phyloP scores from a whole-genome alignment of 2,888 invertebrate species.

The Brassicogethes aeneus region DNA sequence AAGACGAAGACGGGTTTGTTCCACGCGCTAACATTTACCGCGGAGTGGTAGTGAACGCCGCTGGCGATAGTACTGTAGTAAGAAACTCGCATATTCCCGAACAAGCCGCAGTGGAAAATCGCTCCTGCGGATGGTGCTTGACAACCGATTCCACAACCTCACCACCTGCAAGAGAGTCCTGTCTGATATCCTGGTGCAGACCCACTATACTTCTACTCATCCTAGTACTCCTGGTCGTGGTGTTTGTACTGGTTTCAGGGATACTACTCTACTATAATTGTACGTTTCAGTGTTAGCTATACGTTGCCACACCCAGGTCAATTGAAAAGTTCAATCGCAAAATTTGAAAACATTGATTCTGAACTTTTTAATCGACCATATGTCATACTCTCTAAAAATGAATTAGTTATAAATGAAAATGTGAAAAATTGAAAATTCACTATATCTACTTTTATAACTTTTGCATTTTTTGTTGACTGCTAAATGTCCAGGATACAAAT shows the following conservation, averaged over 20 bases:
- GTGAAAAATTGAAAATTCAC: too few species aligned
- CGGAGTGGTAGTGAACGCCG: constrained; percentile 37
- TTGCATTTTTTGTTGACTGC: too few species aligned
- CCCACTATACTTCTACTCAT: constrained; percentile 49
- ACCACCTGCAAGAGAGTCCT: constrained; percentile 33
- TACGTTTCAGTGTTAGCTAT: too few species aligned
- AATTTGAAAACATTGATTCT: too few species aligned
- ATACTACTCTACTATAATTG: constrained; percentile 53
- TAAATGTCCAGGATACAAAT: too few species aligned
- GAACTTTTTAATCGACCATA: too few species aligned
- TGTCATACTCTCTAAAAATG: too few species aligned
- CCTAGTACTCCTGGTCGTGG: constrained; percentile 47
- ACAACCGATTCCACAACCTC: constrained; percentile 22
- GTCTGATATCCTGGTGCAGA: constrained; percentile 46
- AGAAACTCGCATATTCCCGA: constrained; percentile 19
- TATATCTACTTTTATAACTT: too few species aligned
- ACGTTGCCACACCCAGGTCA: too few species aligned
- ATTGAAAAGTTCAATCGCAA: too few species aligned
- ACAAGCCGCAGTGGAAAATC: constrained; percentile 13
- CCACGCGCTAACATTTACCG: constrained; percentile 30
- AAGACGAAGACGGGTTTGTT: constrained; percentile 34
- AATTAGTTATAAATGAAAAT: too few species aligned
- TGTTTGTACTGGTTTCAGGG: constrained; percentile 50
- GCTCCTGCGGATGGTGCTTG: constrained; percentile 30
- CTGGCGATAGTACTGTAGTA: constrained; percentile 34